phyloP scores from a whole-genome alignment of 2,888 invertebrate genomes.

The Conistra vaccinii region DNA sequence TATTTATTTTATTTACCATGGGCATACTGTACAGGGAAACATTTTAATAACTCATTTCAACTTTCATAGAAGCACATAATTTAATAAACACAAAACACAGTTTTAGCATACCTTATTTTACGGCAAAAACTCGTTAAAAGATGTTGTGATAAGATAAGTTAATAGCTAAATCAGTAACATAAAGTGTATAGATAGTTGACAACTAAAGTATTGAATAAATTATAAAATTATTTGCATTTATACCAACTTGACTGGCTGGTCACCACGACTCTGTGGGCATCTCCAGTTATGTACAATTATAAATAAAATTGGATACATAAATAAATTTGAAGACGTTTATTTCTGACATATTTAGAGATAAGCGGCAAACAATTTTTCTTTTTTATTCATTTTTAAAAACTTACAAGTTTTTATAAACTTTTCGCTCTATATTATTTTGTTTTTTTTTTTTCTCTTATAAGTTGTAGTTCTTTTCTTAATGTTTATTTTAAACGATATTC shows the following conservation, averaged over 20 bases:
- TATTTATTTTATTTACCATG: not conserved
- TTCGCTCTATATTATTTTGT: not conserved
- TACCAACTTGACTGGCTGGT: no score
- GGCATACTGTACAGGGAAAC: not conserved
- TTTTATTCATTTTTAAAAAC: constrained; percentile 3
- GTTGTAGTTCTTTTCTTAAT: not conserved
- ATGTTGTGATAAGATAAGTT: constrained; percentile 19
- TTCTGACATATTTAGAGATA: constrained; percentile 30
- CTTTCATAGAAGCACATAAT: not conserved
- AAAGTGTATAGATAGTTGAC: constrained; percentile 6
- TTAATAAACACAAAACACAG: not conserved
- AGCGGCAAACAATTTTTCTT: not conserved
- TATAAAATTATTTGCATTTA: constrained; percentile 27
- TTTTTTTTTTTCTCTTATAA: not conserved
- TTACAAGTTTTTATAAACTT: not conserved
- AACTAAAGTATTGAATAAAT: constrained; percentile 21
- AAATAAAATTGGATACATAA: constrained; percentile 15
- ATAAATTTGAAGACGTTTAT: constrained; percentile 11
- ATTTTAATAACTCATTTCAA: not conserved
- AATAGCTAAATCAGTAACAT: constrained; percentile 23
- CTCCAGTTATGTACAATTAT: constrained; percentile 9
- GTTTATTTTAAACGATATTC: no score
- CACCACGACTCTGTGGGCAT: not conserved
- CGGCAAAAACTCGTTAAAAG: constrained; percentile 13
- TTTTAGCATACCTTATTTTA: not conserved